phyloP scores from a whole-genome alignment of 1,140 invertebrate genomes.

The Megathymus violae region DNA sequence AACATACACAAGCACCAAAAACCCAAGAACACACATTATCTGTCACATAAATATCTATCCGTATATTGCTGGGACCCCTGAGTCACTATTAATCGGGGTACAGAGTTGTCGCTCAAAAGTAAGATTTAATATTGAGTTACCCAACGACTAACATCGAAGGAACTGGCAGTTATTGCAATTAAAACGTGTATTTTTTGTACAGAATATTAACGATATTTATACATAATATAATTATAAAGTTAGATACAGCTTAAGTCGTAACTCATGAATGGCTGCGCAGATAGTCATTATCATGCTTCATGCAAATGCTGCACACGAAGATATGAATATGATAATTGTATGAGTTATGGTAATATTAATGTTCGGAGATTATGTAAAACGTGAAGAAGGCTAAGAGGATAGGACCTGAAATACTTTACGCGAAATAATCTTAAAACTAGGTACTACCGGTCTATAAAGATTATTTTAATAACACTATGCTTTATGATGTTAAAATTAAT shows the following conservation, averaged over 20 bases:
- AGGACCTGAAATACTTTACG: conserved; percentile 5
- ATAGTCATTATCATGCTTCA: conserved; percentile 14
- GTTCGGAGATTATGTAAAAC: conserved; percentile 19
- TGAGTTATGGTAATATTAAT: conserved; percentile 25
- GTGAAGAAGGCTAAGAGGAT: conserved; percentile 5
- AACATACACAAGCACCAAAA: too few species aligned
- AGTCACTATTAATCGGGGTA: too few species aligned
- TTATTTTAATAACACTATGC: too few species aligned
- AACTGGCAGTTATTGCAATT: neutral
- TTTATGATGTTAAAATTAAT: too few species aligned
- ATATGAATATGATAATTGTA: conserved; percentile 30
- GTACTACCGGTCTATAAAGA: too few species aligned
- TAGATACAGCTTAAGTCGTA: conserved; percentile 4
- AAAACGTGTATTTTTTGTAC: conserved; percentile 2
- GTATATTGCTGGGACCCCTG: too few species aligned
- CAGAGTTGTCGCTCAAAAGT: too few species aligned
- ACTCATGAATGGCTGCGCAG: conserved; percentile 8
- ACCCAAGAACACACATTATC: too few species aligned
- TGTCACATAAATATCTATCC: too few species aligned
- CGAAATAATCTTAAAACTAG: too few species aligned
- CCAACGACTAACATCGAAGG: neutral
- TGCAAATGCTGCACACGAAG: conserved; percentile 24
- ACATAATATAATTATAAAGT: conserved; percentile 8
- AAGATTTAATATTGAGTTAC: too few species aligned
- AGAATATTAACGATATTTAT: conserved; percentile 2